phyloP scores from a whole-genome alignment of 2,113 vertebrate species.

The Gymnarchus niloticus region DNA sequence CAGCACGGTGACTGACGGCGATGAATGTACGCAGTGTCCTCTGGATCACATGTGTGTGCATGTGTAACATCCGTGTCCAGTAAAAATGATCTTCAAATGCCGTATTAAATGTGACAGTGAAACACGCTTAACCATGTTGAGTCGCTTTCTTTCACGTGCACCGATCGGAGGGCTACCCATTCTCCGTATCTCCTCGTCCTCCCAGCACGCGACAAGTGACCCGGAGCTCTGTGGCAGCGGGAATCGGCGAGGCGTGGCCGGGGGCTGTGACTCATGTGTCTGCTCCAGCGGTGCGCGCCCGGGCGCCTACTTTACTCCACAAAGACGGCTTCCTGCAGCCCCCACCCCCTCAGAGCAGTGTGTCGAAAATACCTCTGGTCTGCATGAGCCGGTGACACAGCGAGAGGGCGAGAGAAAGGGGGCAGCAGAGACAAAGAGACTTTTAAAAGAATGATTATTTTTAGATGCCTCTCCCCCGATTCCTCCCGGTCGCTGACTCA shows the following conservation, averaged over 20 bases:
- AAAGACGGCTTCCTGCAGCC: too few species aligned
- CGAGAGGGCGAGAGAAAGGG: neutral
- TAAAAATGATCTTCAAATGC: neutral
- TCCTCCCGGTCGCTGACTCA: neutral
- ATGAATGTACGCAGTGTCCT: neutral
- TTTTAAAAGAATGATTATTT: neutral
- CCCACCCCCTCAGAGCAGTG: neutral
- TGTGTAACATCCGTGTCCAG: neutral
- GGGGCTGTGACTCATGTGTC: too few species aligned
- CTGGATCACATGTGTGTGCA: too few species aligned
- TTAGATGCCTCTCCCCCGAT: neutral
- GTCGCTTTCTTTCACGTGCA: too few species aligned
- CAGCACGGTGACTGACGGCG: too few species aligned
- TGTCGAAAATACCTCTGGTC: neutral
- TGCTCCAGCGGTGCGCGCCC: too few species aligned
- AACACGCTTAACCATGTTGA: neutral
- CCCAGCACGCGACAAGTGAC: too few species aligned
- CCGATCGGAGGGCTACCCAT: too few species aligned
- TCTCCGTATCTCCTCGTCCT: too few species aligned
- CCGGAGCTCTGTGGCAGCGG: too few species aligned
- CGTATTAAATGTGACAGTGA: neutral
- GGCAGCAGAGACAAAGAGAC: neutral
- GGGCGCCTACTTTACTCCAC: too few species aligned
- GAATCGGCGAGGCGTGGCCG: too few species aligned
- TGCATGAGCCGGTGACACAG: neutral